Conservation (phyloP, 2,888 invertebrate genomes). For the Hemicrepidius hirtus region DNA sequence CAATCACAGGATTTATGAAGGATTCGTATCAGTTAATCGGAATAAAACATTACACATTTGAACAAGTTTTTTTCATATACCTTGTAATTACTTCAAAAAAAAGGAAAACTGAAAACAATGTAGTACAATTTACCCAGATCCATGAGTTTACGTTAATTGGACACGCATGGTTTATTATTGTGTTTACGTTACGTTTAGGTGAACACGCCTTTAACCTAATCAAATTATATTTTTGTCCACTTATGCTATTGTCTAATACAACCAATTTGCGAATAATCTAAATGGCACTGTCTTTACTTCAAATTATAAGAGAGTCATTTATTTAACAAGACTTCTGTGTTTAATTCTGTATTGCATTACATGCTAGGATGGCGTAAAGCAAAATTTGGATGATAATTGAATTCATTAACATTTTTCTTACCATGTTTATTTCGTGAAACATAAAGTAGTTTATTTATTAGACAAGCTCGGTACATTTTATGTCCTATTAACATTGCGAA, state of each 20-base stretch:
- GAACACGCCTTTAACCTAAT: slow-evolving; percentile 5
- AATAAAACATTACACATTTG: slow-evolving; percentile 17
- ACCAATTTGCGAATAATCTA: slow-evolving; percentile 1
- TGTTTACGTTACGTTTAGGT: slow-evolving; percentile 27
- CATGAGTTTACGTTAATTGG: slow-evolving; percentile 29
- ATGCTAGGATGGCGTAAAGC: slow-evolving; percentile 10
- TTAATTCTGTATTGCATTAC: slow-evolving; percentile 12
- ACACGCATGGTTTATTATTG: slow-evolving; percentile 18
- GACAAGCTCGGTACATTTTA: slow-evolving; percentile 21
- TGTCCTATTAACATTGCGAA: slow-evolving; percentile 15
- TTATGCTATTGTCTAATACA: neutral
- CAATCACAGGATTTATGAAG: slow-evolving; percentile 28
- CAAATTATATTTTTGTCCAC: slow-evolving; percentile 25
- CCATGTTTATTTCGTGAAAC: slow-evolving; percentile 1
- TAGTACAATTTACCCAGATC: slow-evolving; percentile 11
- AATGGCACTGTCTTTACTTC: slow-evolving; percentile 8
- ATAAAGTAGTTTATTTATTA: slow-evolving; percentile 5
- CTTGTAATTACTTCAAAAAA: slow-evolving; percentile 19
- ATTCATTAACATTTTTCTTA: slow-evolving; percentile 13
- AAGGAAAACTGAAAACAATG: slow-evolving; percentile 27
- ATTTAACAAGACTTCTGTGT: neutral
- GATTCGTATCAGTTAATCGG: slow-evolving; percentile 10
- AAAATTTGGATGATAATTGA: slow-evolving; percentile 25
- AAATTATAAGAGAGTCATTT: slow-evolving; percentile 14
- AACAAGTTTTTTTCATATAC: slow-evolving; percentile 13